Percentiles rank a stretch among this genome's conserved stretches.
Evolutionary conservation across 2,888 invertebrate species (phyloP).

Genomic region (Resseliella maxima): DNA sequence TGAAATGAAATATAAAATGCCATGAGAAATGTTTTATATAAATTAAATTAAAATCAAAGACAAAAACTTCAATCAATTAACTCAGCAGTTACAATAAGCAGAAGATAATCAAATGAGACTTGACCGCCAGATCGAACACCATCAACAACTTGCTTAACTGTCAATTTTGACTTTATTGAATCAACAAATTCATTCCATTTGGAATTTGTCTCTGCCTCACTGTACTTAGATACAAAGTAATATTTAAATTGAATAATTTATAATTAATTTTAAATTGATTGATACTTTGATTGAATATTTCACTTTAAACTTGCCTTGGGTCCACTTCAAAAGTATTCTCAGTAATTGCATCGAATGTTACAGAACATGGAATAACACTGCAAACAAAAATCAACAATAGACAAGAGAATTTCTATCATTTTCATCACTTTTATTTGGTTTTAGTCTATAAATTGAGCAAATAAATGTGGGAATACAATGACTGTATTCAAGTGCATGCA

Average conservation of each 20-base stretch:
- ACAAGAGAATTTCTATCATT: no score
- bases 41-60: no score
- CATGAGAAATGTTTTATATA: conserved; percentile 35
- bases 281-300: not conserved
- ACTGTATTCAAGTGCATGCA: no score
- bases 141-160: conserved; percentile 86
- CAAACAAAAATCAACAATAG: not conserved
- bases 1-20: conserved; percentile 63
- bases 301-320: conserved; percentile 63
- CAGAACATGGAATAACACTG: conserved; percentile 75
- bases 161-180: conserved; percentile 81
- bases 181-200: conserved; percentile 80
- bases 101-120: conserved; percentile 84
- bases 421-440: no score
- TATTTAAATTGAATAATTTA: not conserved
- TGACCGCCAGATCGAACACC: conserved; percentile 79
- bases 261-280: not conserved
- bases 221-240: not conserved
- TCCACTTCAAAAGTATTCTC: conserved; percentile 63
- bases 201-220: conserved; percentile 70
- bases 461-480: no score
- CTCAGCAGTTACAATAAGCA: conserved; percentile 85
- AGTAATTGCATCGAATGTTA: conserved; percentile 68
- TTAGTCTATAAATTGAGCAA: no score
- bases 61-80: conserved; percentile 62